These are phyloP conservation scores for Antechinus flavipes DNA, from an alignment of 2,113 vertebrate genomes.

Conservation along the genomic window DNA sequence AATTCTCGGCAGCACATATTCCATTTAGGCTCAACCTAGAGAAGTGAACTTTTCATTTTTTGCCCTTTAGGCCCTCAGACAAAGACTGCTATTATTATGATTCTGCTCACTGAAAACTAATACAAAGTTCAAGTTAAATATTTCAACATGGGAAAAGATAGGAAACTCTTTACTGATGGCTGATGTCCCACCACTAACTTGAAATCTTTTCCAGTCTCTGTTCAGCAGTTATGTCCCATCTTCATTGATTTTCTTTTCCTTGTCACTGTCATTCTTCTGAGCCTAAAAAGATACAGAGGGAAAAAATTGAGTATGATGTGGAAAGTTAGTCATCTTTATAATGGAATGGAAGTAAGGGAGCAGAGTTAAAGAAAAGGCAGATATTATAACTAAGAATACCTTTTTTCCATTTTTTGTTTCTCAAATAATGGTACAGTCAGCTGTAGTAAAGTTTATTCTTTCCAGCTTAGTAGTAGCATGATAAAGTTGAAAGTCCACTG, in stretches of 20 bases:
- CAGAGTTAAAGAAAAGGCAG: neutral
- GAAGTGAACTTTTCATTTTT: neutral
- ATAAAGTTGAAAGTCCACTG: neutral
- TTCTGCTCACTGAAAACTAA: slow-evolving; percentile 6
- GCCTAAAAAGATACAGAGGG: neutral
- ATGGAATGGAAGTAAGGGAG: neutral
- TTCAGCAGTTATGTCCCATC: neutral
- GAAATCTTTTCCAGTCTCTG: neutral
- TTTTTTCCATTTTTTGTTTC: neutral
- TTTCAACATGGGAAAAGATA: slow-evolving; percentile 6
- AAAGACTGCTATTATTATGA: neutral
- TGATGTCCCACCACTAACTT: neutral
- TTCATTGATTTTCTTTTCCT: neutral
- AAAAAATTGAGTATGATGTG: neutral
- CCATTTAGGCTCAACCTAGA: neutral
- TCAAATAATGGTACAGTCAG: neutral
- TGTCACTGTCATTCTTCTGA: neutral
- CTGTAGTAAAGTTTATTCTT: neutral
- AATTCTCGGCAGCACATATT: neutral
- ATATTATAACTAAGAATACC: neutral
- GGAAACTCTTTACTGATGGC: neutral
- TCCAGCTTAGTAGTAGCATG: neutral
- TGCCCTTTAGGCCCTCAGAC: neutral
- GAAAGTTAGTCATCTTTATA: neutral
- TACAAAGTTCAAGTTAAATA: neutral